Evolutionary conservation across 2,888 invertebrate species (phyloP).

Genomic region (Tetragonula carbonaria): DNA sequence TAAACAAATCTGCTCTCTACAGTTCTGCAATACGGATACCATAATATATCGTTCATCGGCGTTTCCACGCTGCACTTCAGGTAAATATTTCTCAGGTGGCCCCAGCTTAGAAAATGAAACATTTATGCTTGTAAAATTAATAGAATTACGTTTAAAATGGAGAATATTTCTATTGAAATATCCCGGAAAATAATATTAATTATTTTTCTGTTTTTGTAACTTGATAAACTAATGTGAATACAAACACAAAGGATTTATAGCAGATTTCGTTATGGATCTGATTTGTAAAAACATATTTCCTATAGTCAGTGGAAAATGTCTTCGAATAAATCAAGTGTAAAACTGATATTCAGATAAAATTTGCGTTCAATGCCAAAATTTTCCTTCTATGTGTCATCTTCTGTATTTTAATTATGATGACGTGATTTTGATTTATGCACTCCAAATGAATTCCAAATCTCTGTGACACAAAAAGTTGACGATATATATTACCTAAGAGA

Average conservation of each 20-base stretch:
- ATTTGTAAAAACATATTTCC: no score
- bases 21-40: slow-evolving; percentile 93
- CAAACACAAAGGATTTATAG: no score
- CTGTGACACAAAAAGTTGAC: fast-evolving
- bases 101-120: slow-evolving; percentile 86
- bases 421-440: no score
- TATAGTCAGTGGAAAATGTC: no score
- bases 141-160: no score
- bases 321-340: no score
- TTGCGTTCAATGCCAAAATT: no score
- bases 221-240: not conserved
- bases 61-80: slow-evolving; percentile 90
- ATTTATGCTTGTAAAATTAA: not conserved
- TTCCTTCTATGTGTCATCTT: no score
- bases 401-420: no score
- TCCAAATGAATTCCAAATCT: not conserved
- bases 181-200: not conserved
- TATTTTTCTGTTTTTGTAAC: not conserved
- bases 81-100: slow-evolving; percentile 90
- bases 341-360: no score
- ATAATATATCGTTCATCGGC: slow-evolving; percentile 93
- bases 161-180: not conserved
- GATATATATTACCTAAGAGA: slow-evolving; percentile 86
- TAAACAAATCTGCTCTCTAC: slow-evolving; percentile 90
- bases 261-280: no score